phyloP scores from a whole-genome alignment of 2,113 vertebrate genomes.

The Phalacrocorax aristotelis region DNA sequence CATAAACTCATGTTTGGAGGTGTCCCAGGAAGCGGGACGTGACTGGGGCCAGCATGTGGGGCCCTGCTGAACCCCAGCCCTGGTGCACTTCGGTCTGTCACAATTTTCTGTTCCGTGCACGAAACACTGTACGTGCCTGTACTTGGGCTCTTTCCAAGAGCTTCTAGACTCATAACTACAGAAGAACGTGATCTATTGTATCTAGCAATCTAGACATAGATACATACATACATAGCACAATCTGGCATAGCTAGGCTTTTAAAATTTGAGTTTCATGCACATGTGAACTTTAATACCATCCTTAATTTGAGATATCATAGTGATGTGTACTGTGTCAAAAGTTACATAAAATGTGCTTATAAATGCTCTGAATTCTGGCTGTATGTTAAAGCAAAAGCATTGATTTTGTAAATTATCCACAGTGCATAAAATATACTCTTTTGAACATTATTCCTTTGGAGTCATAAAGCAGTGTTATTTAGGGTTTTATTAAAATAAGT shows the following conservation, averaged over 20 bases:
- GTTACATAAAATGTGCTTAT: not conserved
- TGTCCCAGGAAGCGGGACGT: no score
- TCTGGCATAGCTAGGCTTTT: not conserved
- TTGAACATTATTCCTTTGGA: no score
- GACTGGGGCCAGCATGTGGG: not conserved
- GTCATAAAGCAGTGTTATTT: not conserved
- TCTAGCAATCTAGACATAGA: no score
- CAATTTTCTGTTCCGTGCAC: rapidly evolving
- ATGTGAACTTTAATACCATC: not conserved
- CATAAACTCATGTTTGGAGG: rapidly evolving
- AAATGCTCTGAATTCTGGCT: not conserved
- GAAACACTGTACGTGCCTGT: rapidly evolving
- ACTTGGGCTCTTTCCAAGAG: no score
- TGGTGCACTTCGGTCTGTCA: not conserved
- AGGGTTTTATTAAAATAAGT: not conserved
- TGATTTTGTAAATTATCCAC: not conserved
- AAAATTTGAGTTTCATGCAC: not conserved
- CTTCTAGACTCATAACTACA: not conserved
- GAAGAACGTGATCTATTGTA: no score
- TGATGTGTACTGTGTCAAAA: no score
- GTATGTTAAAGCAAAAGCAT: not conserved
- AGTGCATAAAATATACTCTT: rapidly evolving
- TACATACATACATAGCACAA: no score
- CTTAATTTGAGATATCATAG: no score
- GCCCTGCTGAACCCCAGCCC: not conserved